Conservation (phyloP, 2,113 vertebrate species). For the Aptenodytes patagonicus region DNA sequence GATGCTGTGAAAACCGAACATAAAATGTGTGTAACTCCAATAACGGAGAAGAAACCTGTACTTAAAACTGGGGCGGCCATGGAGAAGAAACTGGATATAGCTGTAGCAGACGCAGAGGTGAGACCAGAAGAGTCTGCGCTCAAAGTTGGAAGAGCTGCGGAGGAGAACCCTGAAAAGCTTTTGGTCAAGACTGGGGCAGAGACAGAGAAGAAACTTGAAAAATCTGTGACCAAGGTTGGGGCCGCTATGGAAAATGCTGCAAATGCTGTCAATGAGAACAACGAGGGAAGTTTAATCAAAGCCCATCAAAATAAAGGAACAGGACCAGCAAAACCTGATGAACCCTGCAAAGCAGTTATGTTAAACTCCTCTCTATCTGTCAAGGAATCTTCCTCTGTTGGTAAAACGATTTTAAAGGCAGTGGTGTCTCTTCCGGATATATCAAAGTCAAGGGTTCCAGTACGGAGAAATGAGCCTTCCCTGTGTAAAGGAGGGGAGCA, state of each 20-base stretch:
- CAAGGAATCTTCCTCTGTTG: neutral
- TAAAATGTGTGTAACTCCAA: rapidly evolving
- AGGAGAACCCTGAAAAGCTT: neutral
- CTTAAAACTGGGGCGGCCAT: rapidly evolving
- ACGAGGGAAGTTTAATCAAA: neutral
- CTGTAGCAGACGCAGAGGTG: neutral
- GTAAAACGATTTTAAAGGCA: constrained; percentile 25
- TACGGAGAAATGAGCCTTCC: neutral
- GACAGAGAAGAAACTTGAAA: neutral
- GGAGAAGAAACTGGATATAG: neutral
- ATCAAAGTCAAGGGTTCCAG: constrained; percentile 7
- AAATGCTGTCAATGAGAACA: neutral
- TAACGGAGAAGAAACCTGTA: neutral
- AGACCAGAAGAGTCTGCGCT: neutral
- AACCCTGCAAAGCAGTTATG: neutral
- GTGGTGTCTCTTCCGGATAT: constrained; percentile 34
- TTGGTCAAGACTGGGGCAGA: neutral
- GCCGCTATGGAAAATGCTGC: neutral
- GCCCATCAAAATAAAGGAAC: constrained; percentile 8
- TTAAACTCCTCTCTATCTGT: neutral
- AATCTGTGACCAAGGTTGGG: neutral
- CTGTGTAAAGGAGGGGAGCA: constrained; percentile 41
- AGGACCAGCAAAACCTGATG: neutral
- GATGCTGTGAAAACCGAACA: neutral
- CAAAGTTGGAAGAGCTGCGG: neutral